Base-by-base conservation (phyloP, 2,888 invertebrate genomes). In the Synergus itoensis region DNA sequence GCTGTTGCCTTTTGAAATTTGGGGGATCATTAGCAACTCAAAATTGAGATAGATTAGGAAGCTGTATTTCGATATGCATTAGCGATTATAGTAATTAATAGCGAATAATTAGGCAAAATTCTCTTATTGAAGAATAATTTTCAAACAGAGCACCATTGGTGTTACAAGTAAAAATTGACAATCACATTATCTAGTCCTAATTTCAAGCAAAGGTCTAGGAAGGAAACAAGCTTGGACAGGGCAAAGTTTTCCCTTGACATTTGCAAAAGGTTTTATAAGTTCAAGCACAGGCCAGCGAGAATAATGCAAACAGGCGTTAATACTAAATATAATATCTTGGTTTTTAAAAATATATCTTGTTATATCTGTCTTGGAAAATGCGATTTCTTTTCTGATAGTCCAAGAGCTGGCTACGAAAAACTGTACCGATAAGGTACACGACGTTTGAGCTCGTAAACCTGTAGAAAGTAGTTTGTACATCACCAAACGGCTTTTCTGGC, bases 281-380 rank as follows among this genome's bases (percentile, higher is more conserved):
- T 73, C 73, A 73, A 73, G 73, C 73, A 73, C 73, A 73, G 53
- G 73, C 53, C 53, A 73, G 67, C 43, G 53, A 73, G 48, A 53
- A 40, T 36, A 53, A 73, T 73, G 73, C 73, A 73, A 36, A 36
- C 73, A 73, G 28, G 73, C 73, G 28, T 36, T 18, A 53, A 36
- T 28, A 43, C 21, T 28, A 62, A 21, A 62, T 57, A 5, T 11
- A 60, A 5, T 12, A 62, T 14, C 14, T 62, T 62, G 12, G 1
- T 62, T 62, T 28, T 62, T 0, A 4, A 18, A 62, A 28, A 62
- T 62, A 28, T 28, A 28, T 28, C 9, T 21, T 21, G 11, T 18
- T 60, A 18, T 60, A 53, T 53, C 48, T n/a, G 48, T n/a, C n/a
- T n/a, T 1, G 8, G 9, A 9, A 53, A 18, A n/a, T 5, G 5